phyloP scores from a whole-genome alignment of 2,797 vertebrate genomes.

The Varecia variegata region DNA sequence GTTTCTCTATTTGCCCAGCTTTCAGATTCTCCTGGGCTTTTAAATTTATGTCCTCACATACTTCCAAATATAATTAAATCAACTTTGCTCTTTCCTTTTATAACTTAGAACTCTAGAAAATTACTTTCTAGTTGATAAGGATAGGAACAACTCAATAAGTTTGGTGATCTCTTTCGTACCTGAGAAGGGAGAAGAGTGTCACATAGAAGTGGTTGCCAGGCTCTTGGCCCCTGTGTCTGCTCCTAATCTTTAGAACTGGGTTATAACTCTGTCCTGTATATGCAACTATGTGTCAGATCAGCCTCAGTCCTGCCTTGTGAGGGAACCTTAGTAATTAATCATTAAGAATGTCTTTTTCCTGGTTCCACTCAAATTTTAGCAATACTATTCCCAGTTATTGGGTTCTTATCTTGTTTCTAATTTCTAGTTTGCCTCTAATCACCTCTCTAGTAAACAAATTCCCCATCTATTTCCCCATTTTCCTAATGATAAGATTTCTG shows the following conservation, averaged over 20 bases:
- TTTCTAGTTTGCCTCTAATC: neutral
- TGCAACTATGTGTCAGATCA: neutral
- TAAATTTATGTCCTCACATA: neutral
- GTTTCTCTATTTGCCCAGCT: neutral
- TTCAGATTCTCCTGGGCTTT: conserved; percentile 35
- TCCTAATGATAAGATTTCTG: neutral
- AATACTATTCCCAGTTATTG: neutral
- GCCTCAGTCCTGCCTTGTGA: neutral
- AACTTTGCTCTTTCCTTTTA: conserved; percentile 19
- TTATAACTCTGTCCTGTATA: neutral
- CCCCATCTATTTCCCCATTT: neutral
- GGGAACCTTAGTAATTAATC: neutral
- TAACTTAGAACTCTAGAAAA: neutral
- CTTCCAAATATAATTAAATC: conserved; percentile 9
- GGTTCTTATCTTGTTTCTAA: neutral
- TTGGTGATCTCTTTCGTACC: neutral
- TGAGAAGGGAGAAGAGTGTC: neutral
- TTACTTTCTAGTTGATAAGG: conserved; percentile 13
- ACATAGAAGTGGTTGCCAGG: neutral
- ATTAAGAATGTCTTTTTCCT: neutral
- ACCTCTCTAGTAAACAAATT: neutral
- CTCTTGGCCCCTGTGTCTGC: neutral
- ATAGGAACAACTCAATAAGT: neutral
- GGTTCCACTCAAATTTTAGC: neutral
- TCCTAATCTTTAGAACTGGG: neutral